Base-by-base conservation (phyloP, 1,140 invertebrate species). In the Halotydeus destructor region DNA sequence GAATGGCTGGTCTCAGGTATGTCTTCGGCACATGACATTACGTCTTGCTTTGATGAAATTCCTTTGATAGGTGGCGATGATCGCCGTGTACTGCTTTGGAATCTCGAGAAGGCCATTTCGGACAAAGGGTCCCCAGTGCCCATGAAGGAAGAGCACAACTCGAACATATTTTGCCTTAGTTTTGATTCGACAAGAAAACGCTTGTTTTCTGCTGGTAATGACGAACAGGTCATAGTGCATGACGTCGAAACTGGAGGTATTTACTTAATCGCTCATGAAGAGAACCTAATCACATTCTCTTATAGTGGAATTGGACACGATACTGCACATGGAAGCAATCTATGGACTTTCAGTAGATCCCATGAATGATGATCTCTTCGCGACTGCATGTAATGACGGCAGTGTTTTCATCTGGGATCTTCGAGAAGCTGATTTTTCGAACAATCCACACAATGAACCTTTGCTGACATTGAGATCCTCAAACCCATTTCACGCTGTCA, bases 141-240 rank as follows among this genome's bases (percentile, higher is more conserved):
- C 1, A 85, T 91, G 80, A 70, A 74, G 55, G 73, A 71, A 11
- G 70, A 79, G 49, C 86, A 94, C 56, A 69, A 71, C 43, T 88
- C 83, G 54, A 93, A 93, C 59, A 86, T 94, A 47, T 93, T 93
- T 59, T 85, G 82, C 55, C 65, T 93, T 8, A 78, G 74, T 22
- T 83, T 88, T 52, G 78, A 85, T 50, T 72, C 65, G 47, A 65
- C 68, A 30, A 82, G 80, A 55, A 66, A 69, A 21, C 77, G 74
- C 57, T 71, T 91, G 50, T 84, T 83, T 58, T 93, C 86, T 25
- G 86, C 80, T 43, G 85, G 64, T 57, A 52, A 91, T 64, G 86
- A 93, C 66, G 80, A 88, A 57, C 74, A 83, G 64, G 82, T 89
- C 31, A 76, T 83, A 43, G 69, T 81, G n/a, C 82, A 86, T 58